Evolutionary conservation across 2,888 invertebrate genomes (phyloP).

Genomic region (Galerucella nymphaeae): DNA sequence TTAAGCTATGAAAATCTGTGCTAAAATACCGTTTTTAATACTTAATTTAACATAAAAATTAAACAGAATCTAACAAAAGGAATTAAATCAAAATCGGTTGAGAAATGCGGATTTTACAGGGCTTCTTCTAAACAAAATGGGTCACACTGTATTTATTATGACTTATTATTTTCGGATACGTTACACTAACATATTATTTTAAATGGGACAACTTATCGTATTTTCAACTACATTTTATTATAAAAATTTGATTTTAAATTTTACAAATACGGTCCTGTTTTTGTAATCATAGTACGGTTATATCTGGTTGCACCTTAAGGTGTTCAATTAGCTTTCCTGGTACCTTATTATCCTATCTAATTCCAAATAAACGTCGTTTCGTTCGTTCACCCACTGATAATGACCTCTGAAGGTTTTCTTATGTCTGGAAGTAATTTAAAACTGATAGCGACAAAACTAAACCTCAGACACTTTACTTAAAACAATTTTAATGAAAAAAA

Average conservation of each 20-base stretch:
- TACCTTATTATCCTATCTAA: slow-evolving; percentile 45
- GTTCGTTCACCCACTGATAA: slow-evolving; percentile 48
- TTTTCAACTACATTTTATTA: too few relatives aligned
- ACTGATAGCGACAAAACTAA: not conserved
- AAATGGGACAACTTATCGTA: too few relatives aligned
- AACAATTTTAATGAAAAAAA: not conserved
- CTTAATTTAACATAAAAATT: too few relatives aligned
- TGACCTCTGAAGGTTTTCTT: slow-evolving; percentile 41
- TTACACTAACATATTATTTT: too few relatives aligned
- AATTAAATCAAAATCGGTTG: too few relatives aligned
- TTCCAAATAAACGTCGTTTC: slow-evolving; percentile 40
- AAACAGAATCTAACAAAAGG: too few relatives aligned
- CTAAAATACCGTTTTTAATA: too few relatives aligned
- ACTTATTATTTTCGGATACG: too few relatives aligned
- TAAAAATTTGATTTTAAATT: not conserved
- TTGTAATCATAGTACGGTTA: slow-evolving; percentile 1
- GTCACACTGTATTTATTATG: too few relatives aligned
- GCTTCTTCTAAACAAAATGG: too few relatives aligned
- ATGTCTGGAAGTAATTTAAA: not conserved
- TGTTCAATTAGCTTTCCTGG: slow-evolving; percentile 40
- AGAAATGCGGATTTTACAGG: too few relatives aligned
- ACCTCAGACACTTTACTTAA: not conserved
- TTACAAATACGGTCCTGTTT: not conserved
- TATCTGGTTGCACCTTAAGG: slow-evolving; percentile 35
- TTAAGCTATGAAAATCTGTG: too few relatives aligned